Conservation (phyloP, 2,797 vertebrate species). For the Enteromius mattozi region DNA sequence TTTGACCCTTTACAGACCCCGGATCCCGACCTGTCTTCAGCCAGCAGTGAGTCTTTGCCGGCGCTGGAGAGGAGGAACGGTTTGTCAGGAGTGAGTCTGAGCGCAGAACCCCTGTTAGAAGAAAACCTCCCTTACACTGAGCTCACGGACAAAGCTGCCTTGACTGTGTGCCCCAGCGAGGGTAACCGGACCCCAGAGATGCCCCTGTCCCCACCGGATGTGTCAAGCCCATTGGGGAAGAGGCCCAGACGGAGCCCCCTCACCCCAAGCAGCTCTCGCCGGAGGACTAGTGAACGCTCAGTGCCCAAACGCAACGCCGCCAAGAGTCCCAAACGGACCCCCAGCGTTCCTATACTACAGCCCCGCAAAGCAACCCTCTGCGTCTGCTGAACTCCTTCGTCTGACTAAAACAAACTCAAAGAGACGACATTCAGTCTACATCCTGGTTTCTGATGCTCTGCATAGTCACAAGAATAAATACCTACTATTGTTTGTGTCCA, state of each 20-base stretch:
- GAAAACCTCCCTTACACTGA: constrained; percentile 52
- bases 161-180: constrained; percentile 68
- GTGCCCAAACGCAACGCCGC: constrained; percentile 52
- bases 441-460: constrained; percentile 30
- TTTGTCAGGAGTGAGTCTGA: constrained; percentile 67
- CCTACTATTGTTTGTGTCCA: constrained; percentile 47
- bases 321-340: constrained; percentile 60
- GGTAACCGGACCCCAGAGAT: constrained; percentile 62
- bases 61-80: constrained; percentile 71
- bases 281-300: constrained; percentile 27
- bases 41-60: constrained; percentile 56
- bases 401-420: not conserved
- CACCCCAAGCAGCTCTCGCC: constrained; percentile 41
- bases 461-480: constrained; percentile 45
- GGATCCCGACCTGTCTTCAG: constrained; percentile 59
- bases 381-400: constrained; percentile 66
- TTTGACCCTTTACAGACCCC: constrained; percentile 51
- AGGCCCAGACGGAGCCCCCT: constrained; percentile 61
- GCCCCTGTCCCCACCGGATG: constrained; percentile 46
- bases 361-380: constrained; percentile 70
- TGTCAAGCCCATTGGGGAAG: constrained; percentile 52
- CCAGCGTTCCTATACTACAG: constrained; percentile 63
- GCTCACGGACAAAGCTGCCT: constrained; percentile 43
- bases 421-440: not conserved
- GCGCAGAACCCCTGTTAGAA: constrained; percentile 60